A percentile compares a stretch with the other conserved stretches of the same genome.
These are phyloP conservation scores for Yponomeuta evonymella DNA, from an alignment of 2,888 invertebrate species.

Conservation along the genomic window DNA sequence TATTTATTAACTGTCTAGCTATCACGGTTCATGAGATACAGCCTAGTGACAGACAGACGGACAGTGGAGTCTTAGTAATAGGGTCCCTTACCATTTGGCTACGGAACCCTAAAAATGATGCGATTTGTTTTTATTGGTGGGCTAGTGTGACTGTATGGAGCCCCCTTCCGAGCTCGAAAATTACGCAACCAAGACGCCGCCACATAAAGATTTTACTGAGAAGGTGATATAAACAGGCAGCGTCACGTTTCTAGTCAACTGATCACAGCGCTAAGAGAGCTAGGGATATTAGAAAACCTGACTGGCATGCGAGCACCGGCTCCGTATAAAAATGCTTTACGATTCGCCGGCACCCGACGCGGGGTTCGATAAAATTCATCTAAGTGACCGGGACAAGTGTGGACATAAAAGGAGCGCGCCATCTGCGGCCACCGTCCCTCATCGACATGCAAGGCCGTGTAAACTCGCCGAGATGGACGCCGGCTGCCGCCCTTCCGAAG, in stretches of 20 bases:
- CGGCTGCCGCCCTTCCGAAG: background rate
- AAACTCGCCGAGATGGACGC: slow-evolving; percentile 9
- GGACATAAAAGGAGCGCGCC: slow-evolving; percentile 13
- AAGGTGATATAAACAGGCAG: background rate
- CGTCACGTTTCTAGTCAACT: background rate
- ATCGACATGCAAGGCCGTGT: slow-evolving; percentile 16
- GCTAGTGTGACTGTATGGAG: too few species aligned
- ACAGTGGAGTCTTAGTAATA: too few species aligned
- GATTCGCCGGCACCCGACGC: slow-evolving; percentile 2
- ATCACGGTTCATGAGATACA: too few species aligned
- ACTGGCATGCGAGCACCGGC: background rate
- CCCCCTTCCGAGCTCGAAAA: background rate
- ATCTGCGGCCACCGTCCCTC: slow-evolving; percentile 6
- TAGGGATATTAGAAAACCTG: slow-evolving; percentile 11
- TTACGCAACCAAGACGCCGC: background rate
- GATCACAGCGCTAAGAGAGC: slow-evolving; percentile 1
- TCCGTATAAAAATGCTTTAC: slow-evolving; percentile 8
- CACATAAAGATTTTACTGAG: background rate
- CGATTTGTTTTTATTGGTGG: too few species aligned
- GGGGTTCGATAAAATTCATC: slow-evolving; percentile 15
- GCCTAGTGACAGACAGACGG: too few species aligned
- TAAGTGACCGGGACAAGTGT: slow-evolving; percentile 12
- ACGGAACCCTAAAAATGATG: too few species aligned
- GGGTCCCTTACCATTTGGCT: too few species aligned
- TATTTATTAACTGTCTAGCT: too few species aligned